Base-by-base conservation (phyloP, 2,888 invertebrate species). In the Tortrix viridana region DNA sequence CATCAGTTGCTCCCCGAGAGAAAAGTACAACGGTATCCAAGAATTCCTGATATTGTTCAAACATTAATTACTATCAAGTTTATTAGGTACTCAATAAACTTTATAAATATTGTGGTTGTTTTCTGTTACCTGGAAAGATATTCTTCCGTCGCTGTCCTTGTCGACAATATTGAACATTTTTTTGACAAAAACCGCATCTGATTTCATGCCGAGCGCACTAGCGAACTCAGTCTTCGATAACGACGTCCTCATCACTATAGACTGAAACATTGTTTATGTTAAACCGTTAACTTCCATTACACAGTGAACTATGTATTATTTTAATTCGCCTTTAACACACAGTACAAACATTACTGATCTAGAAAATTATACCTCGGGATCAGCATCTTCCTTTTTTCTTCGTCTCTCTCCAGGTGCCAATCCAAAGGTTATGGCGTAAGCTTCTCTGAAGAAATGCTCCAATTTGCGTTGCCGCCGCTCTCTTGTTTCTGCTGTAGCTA, bases 131-230 rank as follows among this genome's bases (percentile, higher is more conserved):
- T 97, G 97, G 83, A 99, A 99, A 4, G 97, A 98, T 72, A 99
- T 98, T 66, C 97, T 93, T 2, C 98, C 98, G 84, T 98, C 98
- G 65, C 97, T 94, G 80, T 98, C 98, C 80, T 98, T 98, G 82
- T 98, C 98, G 0, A 98, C 98, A 75, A 98, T 98, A 75, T 98
- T 98, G 82, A 99, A 99, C 98, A 99, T 98, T 87, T 98, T 97
- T 76, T 97, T 95, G 0, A 99, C 98, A 81, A 99, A 99, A 58
- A 98, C 96, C 20, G 98, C 98, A 75, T 98, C 97, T 0, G 97
- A 93, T 81, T 96, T 96, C 99, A 99, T 99, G 43, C 98, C 99
- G 4, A 99, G 90, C 0, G 98, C 98, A 57, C 97, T 97, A 0
- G 98, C 98, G 77, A 99, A 98, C 85, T 99, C 98, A 53, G 96